Evolutionary conservation across 2,888 invertebrate species (phyloP).

Genomic region (Pyrocoelia pectoralis): DNA sequence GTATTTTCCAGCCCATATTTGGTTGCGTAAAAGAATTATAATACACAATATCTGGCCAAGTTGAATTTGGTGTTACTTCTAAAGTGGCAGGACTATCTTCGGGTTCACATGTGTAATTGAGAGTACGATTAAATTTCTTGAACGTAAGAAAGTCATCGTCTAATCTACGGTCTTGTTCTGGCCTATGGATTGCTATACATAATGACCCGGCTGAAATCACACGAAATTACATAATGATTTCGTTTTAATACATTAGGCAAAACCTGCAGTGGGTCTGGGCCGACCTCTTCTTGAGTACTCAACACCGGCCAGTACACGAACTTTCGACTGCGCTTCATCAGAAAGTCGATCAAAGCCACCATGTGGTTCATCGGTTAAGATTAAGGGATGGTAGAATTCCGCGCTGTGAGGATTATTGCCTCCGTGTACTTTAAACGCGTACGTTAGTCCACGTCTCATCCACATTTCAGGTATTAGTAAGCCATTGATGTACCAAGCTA

Average conservation of each 20-base stretch:
- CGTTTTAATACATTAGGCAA: no score
- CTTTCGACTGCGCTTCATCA: constrained; percentile 73
- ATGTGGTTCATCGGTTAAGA: constrained; percentile 84
- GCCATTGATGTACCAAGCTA: constrained; percentile 95
- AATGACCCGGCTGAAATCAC: constrained; percentile 76
- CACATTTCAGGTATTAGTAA: constrained; percentile 87
- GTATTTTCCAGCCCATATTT: constrained; percentile 96
- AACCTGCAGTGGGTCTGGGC: constrained; percentile 80
- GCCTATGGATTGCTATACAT: constrained; percentile 74
- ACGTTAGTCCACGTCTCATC: constrained; percentile 83
- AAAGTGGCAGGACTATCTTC: constrained; percentile 76
- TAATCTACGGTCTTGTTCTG: constrained; percentile 75
- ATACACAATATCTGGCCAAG: constrained; percentile 92
- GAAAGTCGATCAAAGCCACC: constrained; percentile 82
- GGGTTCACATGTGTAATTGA: constrained; percentile 72
- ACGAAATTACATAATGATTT: no score
- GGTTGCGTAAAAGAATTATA: constrained; percentile 93
- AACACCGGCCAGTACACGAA: constrained; percentile 81
- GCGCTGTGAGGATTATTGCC: constrained; percentile 91
- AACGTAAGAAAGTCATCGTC: constrained; percentile 82
- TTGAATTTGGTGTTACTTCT: constrained; percentile 83
- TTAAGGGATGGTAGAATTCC: constrained; percentile 86
- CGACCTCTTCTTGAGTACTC: constrained; percentile 84
- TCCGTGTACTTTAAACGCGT: constrained; percentile 82
- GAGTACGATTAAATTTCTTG: constrained; percentile 83